phyloP scores from a whole-genome alignment of 2,888 invertebrate species.

The Dichetophora obliterata region DNA sequence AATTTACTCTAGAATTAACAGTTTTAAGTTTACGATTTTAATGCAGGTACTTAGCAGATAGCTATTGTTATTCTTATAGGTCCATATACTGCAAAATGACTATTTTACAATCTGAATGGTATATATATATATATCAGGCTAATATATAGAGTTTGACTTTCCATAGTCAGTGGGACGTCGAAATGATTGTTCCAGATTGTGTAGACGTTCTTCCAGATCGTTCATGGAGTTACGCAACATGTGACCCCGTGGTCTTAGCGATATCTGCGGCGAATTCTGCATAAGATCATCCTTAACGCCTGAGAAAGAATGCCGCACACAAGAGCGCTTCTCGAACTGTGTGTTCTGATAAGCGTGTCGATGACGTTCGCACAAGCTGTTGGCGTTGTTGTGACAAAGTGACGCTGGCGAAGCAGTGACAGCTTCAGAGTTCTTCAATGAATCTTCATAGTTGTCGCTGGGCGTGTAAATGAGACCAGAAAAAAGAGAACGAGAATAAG shows the following conservation, averaged over 20 bases:
- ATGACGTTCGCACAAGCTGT: constrained; percentile 52
- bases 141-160: constrained; percentile 56
- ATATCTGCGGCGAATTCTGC: constrained; percentile 66
- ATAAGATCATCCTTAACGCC: constrained; percentile 69
- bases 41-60: too few species aligned
- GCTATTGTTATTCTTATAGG: background rate
- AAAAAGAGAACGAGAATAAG: background rate
- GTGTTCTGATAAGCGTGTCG: constrained; percentile 64
- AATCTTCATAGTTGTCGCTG: constrained; percentile 85
- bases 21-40: too few species aligned
- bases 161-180: constrained; percentile 63
- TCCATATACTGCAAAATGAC: background rate
- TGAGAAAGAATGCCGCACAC: constrained; percentile 68
- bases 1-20: too few species aligned
- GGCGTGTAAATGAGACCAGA: background rate
- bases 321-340: constrained; percentile 63
- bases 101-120: background rate
- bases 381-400: constrained; percentile 49
- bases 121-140: background rate
- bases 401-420: constrained; percentile 53
- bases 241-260: constrained; percentile 65
- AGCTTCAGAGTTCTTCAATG: constrained; percentile 73
- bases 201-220: constrained; percentile 67
- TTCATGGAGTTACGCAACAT: constrained; percentile 68
- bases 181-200: constrained; percentile 69